A percentile compares a stretch with the other conserved stretches of the same genome.
Conservation (phyloP, 2,888 invertebrate genomes). For the Xanthorhoe designata region DNA sequence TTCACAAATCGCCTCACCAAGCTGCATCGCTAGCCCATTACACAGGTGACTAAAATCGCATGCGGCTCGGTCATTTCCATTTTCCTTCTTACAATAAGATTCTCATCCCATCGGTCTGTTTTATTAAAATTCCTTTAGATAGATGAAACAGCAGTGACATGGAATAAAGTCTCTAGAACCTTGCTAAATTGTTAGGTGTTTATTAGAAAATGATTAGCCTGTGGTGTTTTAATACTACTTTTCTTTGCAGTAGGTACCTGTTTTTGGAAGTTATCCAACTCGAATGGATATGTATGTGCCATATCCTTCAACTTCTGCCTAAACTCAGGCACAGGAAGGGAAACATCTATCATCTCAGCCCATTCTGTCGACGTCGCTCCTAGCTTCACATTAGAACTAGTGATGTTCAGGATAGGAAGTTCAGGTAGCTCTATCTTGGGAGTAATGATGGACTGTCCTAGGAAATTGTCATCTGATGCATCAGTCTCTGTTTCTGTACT, state of each 20-base stretch:
- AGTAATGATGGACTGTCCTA: constrained; percentile 70
- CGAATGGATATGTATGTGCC: constrained; percentile 95
- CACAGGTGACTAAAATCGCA: too few relatives aligned
- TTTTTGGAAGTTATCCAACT: constrained; percentile 98
- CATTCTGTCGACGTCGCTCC: constrained; percentile 89
- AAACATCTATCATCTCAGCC: constrained; percentile 95
- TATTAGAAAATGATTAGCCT: too few relatives aligned
- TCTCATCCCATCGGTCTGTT: too few relatives aligned
- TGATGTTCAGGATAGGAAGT: constrained; percentile 89
- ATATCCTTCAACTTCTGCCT: constrained; percentile 92
- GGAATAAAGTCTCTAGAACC: too few relatives aligned
- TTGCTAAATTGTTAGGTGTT: too few relatives aligned
- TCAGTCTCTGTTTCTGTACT: constrained; percentile 52
- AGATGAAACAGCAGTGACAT: too few relatives aligned
- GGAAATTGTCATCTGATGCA: constrained; percentile 67
- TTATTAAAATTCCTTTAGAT: too few relatives aligned
- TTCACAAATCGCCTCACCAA: too few relatives aligned
- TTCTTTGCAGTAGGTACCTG: constrained; percentile 85
- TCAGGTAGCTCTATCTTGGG: constrained; percentile 74
- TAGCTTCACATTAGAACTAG: constrained; percentile 74
- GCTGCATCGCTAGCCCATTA: too few relatives aligned
- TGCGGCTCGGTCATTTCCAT: too few relatives aligned
- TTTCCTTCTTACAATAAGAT: too few relatives aligned
- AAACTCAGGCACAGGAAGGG: constrained; percentile 92
- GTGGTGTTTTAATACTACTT: too few relatives aligned